Conservation (phyloP, 1,140 invertebrate genomes). For the Brachionus sp. region DNA sequence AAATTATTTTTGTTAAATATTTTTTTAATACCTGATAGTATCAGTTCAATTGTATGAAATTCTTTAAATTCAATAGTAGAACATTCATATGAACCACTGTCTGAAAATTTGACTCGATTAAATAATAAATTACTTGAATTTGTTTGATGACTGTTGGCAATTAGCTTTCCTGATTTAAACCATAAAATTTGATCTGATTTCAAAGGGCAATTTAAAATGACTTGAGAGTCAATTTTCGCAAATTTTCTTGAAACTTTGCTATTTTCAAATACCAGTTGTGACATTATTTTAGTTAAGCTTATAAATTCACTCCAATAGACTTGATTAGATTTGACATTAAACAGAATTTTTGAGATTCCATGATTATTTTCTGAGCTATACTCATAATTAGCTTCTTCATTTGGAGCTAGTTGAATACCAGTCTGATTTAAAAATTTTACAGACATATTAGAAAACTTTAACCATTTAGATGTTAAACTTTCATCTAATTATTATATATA, state of each 20-base stretch:
- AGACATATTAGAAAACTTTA: background rate
- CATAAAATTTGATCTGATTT: background rate
- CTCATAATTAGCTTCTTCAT: background rate
- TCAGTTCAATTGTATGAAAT: background rate
- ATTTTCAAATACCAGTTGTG: background rate
- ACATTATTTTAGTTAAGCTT: background rate
- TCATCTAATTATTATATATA: background rate
- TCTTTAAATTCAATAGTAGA: background rate
- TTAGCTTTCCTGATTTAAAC: background rate
- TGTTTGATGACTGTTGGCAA: background rate
- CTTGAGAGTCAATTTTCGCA: background rate
- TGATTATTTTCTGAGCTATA: background rate
- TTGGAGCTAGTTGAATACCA: background rate
- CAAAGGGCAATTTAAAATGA: slow-evolving; percentile 5
- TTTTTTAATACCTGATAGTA: background rate
- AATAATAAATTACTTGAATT: background rate
- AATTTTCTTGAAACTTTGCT: background rate
- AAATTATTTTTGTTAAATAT: background rate
- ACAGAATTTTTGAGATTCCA: background rate
- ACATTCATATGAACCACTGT: background rate
- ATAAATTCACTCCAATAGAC: background rate
- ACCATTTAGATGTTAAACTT: background rate
- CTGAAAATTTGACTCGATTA: background rate
- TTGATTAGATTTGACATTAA: background rate
- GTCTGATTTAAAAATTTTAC: background rate